phyloP scores from a whole-genome alignment of 2,888 invertebrate genomes.

The Xiphydria camelus region DNA sequence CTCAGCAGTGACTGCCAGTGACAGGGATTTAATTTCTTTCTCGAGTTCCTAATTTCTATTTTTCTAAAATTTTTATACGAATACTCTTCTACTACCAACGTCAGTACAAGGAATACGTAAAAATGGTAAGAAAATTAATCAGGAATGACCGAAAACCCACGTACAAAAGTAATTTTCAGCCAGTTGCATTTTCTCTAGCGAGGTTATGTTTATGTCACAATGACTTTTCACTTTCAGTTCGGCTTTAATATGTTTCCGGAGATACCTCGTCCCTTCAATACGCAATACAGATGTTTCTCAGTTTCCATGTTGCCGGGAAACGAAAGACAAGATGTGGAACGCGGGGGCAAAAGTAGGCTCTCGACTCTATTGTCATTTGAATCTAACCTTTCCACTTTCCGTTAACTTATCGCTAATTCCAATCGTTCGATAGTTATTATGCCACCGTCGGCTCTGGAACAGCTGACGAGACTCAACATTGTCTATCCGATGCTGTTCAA shows the following conservation, averaged over 20 bases:
- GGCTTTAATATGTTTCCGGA: slow-evolving; percentile 89
- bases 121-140: background rate
- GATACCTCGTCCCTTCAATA: slow-evolving; percentile 77
- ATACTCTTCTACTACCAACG: background rate
- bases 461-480: slow-evolving; percentile 88
- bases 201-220: too few relatives aligned
- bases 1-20: too few relatives aligned
- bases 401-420: background rate
- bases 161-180: background rate
- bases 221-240: slow-evolving; percentile 71
- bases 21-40: background rate
- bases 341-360: slow-evolving; percentile 90
- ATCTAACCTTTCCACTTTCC: background rate
- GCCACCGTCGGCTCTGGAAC: slow-evolving; percentile 95
- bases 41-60: background rate
- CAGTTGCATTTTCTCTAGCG: background rate
- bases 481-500: slow-evolving; percentile 99
- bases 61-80: background rate
- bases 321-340: slow-evolving; percentile 91
- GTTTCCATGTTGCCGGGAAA: slow-evolving; percentile 94
- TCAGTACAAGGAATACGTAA: background rate
- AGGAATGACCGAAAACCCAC: background rate
- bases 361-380: background rate
- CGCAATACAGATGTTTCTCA: slow-evolving; percentile 88
- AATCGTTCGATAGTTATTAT: slow-evolving; percentile 90